phyloP scores from a whole-genome alignment of 35 echinoderm and acorn worm species.

The Lytechinus variegatus region DNA sequence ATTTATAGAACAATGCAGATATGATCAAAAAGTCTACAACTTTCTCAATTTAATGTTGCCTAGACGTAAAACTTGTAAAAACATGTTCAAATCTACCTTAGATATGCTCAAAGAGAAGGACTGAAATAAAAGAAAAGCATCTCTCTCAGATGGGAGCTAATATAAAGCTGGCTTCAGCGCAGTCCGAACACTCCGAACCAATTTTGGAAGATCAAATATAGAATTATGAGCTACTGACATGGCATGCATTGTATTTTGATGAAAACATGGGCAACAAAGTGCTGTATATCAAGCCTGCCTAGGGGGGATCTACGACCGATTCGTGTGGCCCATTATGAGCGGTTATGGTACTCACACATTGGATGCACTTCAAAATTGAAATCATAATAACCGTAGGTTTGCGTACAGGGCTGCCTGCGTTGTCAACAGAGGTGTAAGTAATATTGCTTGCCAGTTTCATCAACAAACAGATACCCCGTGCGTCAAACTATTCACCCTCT shows the following conservation, averaged over 20 bases:
- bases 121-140: neutral
- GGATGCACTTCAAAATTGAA: neutral
- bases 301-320: neutral
- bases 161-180: neutral
- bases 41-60: too few species aligned
- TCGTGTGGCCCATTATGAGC: slow-evolving; percentile 7
- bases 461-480: neutral
- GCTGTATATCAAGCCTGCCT: neutral
- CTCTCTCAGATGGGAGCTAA: neutral
- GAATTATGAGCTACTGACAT: neutral
- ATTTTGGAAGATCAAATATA: neutral
- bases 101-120: too few species aligned
- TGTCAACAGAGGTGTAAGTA: neutral
- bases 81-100: too few species aligned
- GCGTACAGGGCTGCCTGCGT: neutral
- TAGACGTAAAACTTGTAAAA: too few species aligned
- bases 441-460: neutral
- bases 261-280: neutral
- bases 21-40: too few species aligned
- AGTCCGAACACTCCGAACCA: neutral
- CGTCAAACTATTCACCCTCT: neutral
- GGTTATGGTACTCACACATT: neutral
- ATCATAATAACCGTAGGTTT: neutral
- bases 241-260: neutral
- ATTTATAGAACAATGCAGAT: too few species aligned